Base-by-base conservation (phyloP, 2,888 invertebrate species). In the Tenthredo mesomela region DNA sequence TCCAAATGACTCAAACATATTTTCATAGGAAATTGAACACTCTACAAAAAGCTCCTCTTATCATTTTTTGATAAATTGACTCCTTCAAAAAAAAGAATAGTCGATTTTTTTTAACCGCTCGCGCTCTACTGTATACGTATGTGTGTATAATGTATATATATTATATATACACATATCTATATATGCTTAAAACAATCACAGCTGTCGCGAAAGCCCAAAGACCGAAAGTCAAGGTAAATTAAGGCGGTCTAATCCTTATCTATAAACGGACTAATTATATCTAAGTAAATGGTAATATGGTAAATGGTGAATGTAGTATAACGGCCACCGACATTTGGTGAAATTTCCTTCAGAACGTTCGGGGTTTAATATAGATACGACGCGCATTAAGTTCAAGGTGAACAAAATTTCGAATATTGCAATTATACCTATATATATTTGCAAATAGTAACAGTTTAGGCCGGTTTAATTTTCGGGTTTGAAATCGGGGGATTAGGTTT, bases 221-320 rank as follows among this genome's bases (percentile, higher is more conserved):
- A 61, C 61, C 67, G 12, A 33, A 33, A 67, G 29, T 33, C 33
- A 61, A 61, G 61, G 61, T 61, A 33, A 67, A 67, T 29, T 67
- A 6, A 33, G n/a, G 37, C 33, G 40, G 33, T 37, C n/a, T n/a
- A 71, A 73, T 73, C 43, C 43, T 73, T 73, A 73, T 73, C 73
- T 40, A 43, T 21, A n/a, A 73, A 73, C 43, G 21, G 21, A 43
- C 73, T 73, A 73, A 73, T 73, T 40, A 73, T 21, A 43, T 43
- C 73, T 73, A n/a, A 1, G 73, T 40, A 73, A 43, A n/a, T n/a
- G 21, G 71, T 9, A n/a, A 71, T n/a, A n/a, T 37, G 37, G 71
- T n/a, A 73, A 3, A 33, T 67, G 33, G 47, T 47, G 2, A 43
- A 43, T 43, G 43, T 43, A 33, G 21, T 71, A 71, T 43, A 73